Evolutionary conservation across 2,888 invertebrate species (phyloP), one percentile per base, ranked within the genome.

Genomic region (Atethmia centrago): DNA sequence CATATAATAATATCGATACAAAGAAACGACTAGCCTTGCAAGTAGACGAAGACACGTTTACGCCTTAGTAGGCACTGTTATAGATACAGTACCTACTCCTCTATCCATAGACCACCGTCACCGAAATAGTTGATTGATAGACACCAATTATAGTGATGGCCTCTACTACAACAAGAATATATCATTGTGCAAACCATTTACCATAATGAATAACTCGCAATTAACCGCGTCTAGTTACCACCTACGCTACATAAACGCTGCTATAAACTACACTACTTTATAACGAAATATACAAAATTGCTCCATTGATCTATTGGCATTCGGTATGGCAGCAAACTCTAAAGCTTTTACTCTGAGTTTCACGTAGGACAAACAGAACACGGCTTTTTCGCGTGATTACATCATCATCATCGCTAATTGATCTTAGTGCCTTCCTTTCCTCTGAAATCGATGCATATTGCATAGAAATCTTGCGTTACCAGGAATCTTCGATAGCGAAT

Each of bases 101-200:
- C 19, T 31, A 28, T 59, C 31, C 14, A 56, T 70, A 51, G 12
- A 47, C 49, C 16, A 51, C 58, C 40, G 49, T 25, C 59, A 47
- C n/a, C 14, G 16, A 61, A 42, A n/a, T 55, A 49, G 62, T 66
- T 72, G 53, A 63, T 69, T 66, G 65, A 77, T 40, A 58, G 36
- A 25, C 25, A 64, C 28, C 58, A 69, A 77, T 80, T 73, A 82
- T 51, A 59, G n/a, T 62, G 69, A 77, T 77, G 49, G 36, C 31
- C 25, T 53, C 21, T 36, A 49, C 49, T 58, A 69, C 36, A 53
- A 58, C 51, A 66, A 58, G 58, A 66, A 47, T 53, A 68, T 42
- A 74, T 65, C 59, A 51, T 64, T 73, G 66, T 77, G 62, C 25
- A 55, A 77, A 82, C 72, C 73, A 72, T 77, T 81, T 69, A 77